phyloP scores from a whole-genome alignment of 2,888 invertebrate species.

The Exocentrus adspersus region DNA sequence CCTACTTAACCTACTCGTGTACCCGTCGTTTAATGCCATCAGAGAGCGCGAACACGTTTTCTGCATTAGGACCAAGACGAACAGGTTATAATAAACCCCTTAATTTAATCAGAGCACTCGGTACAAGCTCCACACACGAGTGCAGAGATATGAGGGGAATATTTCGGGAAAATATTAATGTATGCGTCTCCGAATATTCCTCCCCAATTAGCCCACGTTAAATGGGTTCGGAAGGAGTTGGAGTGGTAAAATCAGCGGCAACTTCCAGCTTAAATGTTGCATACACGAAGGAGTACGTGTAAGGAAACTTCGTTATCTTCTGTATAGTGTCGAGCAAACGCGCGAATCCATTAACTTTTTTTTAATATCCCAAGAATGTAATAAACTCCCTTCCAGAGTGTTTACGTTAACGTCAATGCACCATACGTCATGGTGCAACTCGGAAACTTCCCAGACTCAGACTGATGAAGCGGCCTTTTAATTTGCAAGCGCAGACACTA shows the following conservation, averaged over 20 bases:
- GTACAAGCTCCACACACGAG: slow-evolving; percentile 8
- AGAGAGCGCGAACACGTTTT: slow-evolving; percentile 26
- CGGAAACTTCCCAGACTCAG: background rate
- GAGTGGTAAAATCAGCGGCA: slow-evolving; percentile 9
- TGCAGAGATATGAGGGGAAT: background rate
- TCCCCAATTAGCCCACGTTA: slow-evolving; percentile 18
- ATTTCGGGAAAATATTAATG: slow-evolving; percentile 6
- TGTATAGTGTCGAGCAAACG: too few relatives aligned
- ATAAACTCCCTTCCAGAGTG: background rate
- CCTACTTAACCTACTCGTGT: slow-evolving; percentile 19
- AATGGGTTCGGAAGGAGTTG: slow-evolving; percentile 11
- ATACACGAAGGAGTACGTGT: slow-evolving; percentile 14
- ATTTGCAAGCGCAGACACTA: background rate
- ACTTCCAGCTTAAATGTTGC: slow-evolving; percentile 22
- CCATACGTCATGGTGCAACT: background rate
- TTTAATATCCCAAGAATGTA: background rate
- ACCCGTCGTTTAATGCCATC: slow-evolving; percentile 15
- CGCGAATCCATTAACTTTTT: too few relatives aligned
- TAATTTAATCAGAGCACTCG: slow-evolving; percentile 16
- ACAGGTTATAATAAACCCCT: slow-evolving; percentile 25
- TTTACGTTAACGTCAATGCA: background rate
- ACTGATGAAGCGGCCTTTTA: background rate
- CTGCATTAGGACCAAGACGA: slow-evolving; percentile 24
- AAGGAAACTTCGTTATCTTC: too few relatives aligned
- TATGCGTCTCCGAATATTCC: slow-evolving; percentile 2